Base-by-base conservation (phyloP, 2,888 invertebrate species). In the Diarsia rubi region DNA sequence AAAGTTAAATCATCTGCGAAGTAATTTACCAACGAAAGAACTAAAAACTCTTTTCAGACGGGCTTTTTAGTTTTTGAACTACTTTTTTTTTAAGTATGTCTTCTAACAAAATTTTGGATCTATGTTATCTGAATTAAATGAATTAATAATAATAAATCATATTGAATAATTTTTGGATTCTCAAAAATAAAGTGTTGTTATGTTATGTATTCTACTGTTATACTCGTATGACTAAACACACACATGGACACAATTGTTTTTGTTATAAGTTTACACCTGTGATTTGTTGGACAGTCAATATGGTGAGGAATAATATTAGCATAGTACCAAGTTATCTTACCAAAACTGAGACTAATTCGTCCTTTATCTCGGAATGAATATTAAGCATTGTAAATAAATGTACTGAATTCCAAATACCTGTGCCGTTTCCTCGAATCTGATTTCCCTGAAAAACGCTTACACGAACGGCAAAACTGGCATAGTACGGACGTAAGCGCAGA, bases 401-500 rank as follows among this genome's bases (percentile, higher is more conserved):
- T 71, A 27, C 37, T 16, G 24, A 77, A 60, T 24, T 31, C 59
- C 9, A 57, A 21, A 21, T 52, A 52, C 54, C 52, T 62, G 45
- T 3, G 49, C 42, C 5, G 42, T 47, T 76, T 49, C 1, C 31
- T 3, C 2, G 37, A 31, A 78, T 79, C 49, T 19, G n/a, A 72
- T 65, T 79, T 52, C 19, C 12, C 19, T 27, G 27, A 16, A 8
- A 57, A 69, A 5, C 14, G 19, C n/a, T 24, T 31, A n/a, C 69
- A 59, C 57, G 5, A 70, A 45, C n/a, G 64, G 9, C 49, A 77
- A 52, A 59, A 27, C 47, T 47, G 47, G 69, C 11, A 1, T 8
- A 31, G n/a, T 47, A 24, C 59, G 21, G 45, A 21, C 49, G 27
- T 65, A 74, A 63, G 27, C 37, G n/a, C 63, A 52, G 57, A 78